Evolutionary conservation across 2,113 vertebrate genomes (phyloP).

Genomic region (Apteryx mantelli): DNA sequence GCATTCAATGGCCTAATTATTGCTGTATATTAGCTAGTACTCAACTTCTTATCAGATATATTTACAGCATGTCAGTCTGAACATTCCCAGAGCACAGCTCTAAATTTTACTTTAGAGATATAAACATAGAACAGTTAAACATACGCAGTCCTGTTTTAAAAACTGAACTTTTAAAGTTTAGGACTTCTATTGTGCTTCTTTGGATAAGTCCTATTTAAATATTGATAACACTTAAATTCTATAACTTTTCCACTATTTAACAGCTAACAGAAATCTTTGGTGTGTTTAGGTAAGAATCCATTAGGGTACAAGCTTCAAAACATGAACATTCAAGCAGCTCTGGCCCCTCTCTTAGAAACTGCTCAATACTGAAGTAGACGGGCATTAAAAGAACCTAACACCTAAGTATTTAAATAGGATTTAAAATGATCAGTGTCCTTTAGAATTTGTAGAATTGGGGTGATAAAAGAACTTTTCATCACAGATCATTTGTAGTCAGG

Average conservation of each 20-base stretch:
- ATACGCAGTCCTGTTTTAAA: conserved; percentile 59
- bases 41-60: conserved; percentile 50
- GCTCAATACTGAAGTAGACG: neutral
- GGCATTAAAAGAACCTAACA: conserved; percentile 6
- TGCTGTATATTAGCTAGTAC: conserved; percentile 51
- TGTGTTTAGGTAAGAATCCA: conserved; percentile 73
- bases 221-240: conserved; percentile 63
- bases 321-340: conserved; percentile 70
- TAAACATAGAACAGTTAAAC: conserved; percentile 73
- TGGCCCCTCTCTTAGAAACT: conserved; percentile 38
- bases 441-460: neutral
- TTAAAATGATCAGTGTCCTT: neutral
- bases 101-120: conserved; percentile 70
- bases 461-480: neutral
- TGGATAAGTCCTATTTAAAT: conserved; percentile 79
- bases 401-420: neutral
- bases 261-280: conserved; percentile 81
- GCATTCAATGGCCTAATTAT: conserved; percentile 70
- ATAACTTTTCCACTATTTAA: conserved; percentile 67
- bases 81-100: conserved; percentile 75
- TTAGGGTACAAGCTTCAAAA: conserved; percentile 59
- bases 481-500: neutral
- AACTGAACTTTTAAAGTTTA: conserved; percentile 66
- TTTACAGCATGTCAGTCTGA: conserved; percentile 67
- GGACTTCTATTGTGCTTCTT: conserved; percentile 81